Evolutionary conservation across 2,797 vertebrate genomes (phyloP).

Genomic region (Alexandromys oeconomus): DNA sequence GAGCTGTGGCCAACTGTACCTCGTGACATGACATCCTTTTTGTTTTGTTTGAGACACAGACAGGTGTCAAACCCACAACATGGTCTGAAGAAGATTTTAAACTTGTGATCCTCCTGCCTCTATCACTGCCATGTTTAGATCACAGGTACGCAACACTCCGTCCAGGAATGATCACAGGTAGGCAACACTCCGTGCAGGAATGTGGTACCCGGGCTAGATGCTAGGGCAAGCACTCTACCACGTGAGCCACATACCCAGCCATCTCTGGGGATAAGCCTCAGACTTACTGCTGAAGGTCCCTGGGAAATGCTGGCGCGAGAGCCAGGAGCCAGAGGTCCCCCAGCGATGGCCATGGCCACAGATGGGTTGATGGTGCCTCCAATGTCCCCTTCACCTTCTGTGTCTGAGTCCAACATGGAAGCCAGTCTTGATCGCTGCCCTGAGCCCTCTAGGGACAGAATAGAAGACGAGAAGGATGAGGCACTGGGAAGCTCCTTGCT

Average conservation of each 20-base stretch:
- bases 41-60: background rate
- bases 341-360: conserved; percentile 96
- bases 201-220: background rate
- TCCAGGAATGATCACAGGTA: background rate
- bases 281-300: conserved; percentile 92
- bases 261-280: background rate
- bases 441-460: conserved; percentile 88
- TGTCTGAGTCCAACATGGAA: conserved; percentile 89
- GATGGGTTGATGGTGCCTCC: conserved; percentile 93
- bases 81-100: background rate
- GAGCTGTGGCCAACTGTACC: background rate
- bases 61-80: background rate
- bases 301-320: conserved; percentile 90
- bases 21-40: background rate
- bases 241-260: too few relatives aligned
- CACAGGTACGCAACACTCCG: background rate
- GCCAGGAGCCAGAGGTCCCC: conserved; percentile 92
- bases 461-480: background rate
- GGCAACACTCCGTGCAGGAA: accelerated
- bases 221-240: background rate
- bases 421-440: conserved; percentile 90
- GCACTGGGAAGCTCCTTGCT: background rate
- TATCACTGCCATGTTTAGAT: background rate
- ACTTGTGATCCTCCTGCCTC: background rate
- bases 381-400: conserved; percentile 88